phyloP scores from a whole-genome alignment of 2,888 invertebrate species.

The Aleiodes testaceus region DNA sequence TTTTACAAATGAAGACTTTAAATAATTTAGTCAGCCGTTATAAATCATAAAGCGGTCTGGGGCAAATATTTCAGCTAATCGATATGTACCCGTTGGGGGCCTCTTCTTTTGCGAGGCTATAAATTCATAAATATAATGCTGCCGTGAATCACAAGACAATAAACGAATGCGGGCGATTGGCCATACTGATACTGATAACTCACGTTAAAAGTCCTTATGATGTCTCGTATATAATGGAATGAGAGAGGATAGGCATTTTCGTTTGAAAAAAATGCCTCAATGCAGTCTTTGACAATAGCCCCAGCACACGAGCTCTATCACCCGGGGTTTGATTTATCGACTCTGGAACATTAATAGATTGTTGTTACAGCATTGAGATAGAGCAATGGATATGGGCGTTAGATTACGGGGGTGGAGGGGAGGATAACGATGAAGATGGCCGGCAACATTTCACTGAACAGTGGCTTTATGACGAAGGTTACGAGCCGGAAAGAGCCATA shows the following conservation, averaged over 20 bases:
- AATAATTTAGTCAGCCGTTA: slow-evolving; percentile 70
- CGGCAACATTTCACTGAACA: slow-evolving; percentile 69
- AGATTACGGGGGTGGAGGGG: slow-evolving; percentile 32
- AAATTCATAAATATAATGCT: slow-evolving; percentile 29
- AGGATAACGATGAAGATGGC: slow-evolving; percentile 51
- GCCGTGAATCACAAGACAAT: slow-evolving; percentile 32
- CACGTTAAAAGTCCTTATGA: slow-evolving; percentile 17
- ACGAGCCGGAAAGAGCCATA: slow-evolving; percentile 72
- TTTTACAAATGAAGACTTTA: slow-evolving; percentile 69
- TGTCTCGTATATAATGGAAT: background rate
- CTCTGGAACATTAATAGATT: slow-evolving; percentile 68
- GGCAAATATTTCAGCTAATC: slow-evolving; percentile 59
- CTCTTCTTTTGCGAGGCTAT: slow-evolving; percentile 38
- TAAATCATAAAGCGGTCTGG: slow-evolving; percentile 59
- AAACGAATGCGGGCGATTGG: slow-evolving; percentile 19
- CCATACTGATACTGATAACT: slow-evolving; percentile 26
- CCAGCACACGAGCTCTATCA: background rate
- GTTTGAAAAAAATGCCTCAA: too few species aligned
- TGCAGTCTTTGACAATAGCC: background rate
- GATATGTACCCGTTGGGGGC: slow-evolving; percentile 60
- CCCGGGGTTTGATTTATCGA: slow-evolving; percentile 61
- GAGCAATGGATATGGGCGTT: slow-evolving; percentile 61
- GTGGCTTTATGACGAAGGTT: slow-evolving; percentile 72
- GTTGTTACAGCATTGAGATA: slow-evolving; percentile 70
- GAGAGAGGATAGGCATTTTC: background rate